Base-by-base conservation (phyloP, 2,113 vertebrate genomes). In the Thinocorus orbignyianus region DNA sequence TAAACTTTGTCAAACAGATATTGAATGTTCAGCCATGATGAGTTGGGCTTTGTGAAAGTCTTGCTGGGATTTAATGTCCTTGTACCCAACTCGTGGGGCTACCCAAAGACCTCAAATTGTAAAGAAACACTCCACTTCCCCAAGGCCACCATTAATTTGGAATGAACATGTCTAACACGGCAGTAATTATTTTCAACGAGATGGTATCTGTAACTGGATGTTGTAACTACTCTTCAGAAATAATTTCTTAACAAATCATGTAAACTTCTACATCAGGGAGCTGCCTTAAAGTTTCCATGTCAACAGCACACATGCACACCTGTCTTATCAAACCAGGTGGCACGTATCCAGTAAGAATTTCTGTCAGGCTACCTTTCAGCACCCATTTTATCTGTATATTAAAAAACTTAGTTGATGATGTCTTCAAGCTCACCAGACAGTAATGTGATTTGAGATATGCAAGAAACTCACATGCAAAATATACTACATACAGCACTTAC, bases 21-120 rank as follows among this genome's bases (percentile, higher is more conserved):
- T 19, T 7, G 17, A 70, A 42, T 13, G 25, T 44, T 89, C 54
- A 62, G 31, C 41, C 7, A 3, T 5, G 39, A 65, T 0, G 0
- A 57, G 10, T 41, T 60, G 60, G 41, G 11, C 41, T 85, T 80
- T 69, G 25, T 33, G 18, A 13, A n/a, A 44, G 17, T 16, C 58
- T 89, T 90, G 26, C 37, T 68, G 39, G 28, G 35, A 79, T 41
- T 86, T 85, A 66, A 52, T 26, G 37, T 68, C 72, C 30, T 86
- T 28, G 20, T 62, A 25, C 37, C 48, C 35, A 72, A 81, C 16
- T 78, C 11, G 15, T 1, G 2, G 22, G 9, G 39, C 57, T 49
- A 81, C 60, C 7, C 31, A 33, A 66, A 81, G 39, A 65, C 10
- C 28, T 80, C 3, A 1, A 28, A 85, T 6, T 30, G 33, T 41